These are phyloP conservation scores for Aethina tumida DNA, from an alignment of 1,140 invertebrate species.

Conservation along the genomic window DNA sequence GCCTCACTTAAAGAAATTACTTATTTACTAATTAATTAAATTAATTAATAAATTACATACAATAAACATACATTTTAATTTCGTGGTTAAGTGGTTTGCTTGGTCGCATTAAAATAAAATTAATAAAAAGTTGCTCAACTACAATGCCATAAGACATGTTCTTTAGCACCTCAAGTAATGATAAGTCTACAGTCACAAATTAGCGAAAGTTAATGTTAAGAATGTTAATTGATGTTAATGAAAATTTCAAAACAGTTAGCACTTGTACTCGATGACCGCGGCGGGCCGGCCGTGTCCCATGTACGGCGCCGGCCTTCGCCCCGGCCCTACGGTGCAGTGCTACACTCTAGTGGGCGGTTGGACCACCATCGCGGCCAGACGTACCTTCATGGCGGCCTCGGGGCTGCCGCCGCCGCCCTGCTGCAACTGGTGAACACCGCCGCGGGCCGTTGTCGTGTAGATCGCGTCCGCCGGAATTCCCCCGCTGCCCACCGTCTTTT, in stretches of 20 bases:
- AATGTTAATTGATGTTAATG: background rate
- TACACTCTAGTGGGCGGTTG: conserved; percentile 71
- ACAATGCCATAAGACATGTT: too few species aligned
- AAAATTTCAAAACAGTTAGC: conserved; percentile 27
- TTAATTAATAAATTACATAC: too few species aligned
- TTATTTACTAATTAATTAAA: too few species aligned
- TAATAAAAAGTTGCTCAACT: too few species aligned
- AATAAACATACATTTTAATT: too few species aligned
- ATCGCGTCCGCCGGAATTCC: conserved; percentile 47
- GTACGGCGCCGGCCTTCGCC: conserved; percentile 13
- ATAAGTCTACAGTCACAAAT: background rate
- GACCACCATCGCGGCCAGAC: conserved; percentile 65
- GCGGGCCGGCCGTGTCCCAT: conserved; percentile 22
- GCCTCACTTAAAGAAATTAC: too few species aligned
- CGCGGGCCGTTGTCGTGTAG: conserved; percentile 39
- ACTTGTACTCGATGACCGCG: conserved; percentile 32
- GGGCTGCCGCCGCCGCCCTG: conserved; percentile 16
- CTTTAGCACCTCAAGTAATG: too few species aligned
- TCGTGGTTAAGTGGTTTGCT: too few species aligned
- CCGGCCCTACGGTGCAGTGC: conserved; percentile 36
- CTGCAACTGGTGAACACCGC: conserved; percentile 10
- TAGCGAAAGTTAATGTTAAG: background rate
- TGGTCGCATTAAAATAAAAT: too few species aligned
- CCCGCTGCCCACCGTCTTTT: conserved; percentile 33
- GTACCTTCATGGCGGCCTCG: conserved; percentile 67